phyloP scores from a whole-genome alignment of 2,113 vertebrate species.

The Psammodynastes pulverulentus region DNA sequence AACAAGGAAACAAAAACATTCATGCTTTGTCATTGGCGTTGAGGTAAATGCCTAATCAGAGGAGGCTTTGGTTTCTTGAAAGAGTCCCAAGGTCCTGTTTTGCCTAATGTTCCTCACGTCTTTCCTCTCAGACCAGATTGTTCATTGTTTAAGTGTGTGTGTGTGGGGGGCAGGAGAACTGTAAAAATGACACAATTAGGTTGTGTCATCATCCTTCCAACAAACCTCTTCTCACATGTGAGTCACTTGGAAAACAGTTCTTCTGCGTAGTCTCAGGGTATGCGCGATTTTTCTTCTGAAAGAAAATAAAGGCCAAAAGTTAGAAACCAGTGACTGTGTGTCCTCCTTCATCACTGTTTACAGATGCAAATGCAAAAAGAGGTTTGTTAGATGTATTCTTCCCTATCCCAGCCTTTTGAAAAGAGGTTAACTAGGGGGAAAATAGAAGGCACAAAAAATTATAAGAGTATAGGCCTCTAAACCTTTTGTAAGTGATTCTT shows the following conservation, averaged over 20 bases:
- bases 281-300: background rate
- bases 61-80: background rate
- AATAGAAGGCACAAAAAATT: background rate
- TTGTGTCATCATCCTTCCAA: background rate
- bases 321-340: background rate
- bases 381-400: background rate
- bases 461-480: fast-evolving
- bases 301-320: background rate
- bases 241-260: conserved; percentile 10
- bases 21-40: conserved; percentile 1
- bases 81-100: conserved; percentile 1
- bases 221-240: conserved; percentile 26
- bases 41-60: fast-evolving
- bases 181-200: conserved; percentile 49
- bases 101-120: conserved; percentile 48
- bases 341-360: background rate
- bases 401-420: background rate
- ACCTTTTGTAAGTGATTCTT: background rate
- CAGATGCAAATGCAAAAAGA: background rate
- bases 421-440: background rate
- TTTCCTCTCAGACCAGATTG: conserved; percentile 30
- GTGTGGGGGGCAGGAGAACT: background rate
- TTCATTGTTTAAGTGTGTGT: conserved; percentile 59
- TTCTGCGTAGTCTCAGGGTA: background rate
- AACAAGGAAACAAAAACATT: conserved; percentile 45